Base-by-base conservation (phyloP, 2,797 vertebrate genomes). In the Eulemur coronatus region DNA sequence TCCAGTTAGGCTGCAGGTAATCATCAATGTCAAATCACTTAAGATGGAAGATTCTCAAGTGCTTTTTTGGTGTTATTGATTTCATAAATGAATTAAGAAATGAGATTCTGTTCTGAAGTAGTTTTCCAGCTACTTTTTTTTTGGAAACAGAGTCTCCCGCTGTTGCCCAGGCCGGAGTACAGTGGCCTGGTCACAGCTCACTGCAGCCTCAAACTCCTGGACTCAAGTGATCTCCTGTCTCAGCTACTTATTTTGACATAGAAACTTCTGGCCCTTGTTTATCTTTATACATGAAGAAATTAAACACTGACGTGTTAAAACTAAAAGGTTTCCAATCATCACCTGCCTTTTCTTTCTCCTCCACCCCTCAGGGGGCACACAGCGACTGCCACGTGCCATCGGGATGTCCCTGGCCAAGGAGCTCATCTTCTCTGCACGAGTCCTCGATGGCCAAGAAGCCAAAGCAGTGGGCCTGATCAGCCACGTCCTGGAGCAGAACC, bases 401-500 rank as follows among this genome's bases (percentile, higher is more conserved):
- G 99, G 99, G 14, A 98, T 99, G 86, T 99, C 99, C 70, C 93
- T 99, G 63, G 99, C 99, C 69, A 99, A 99, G 98, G 99, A 99
- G 94, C 99, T 99, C 12, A 99, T 99, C 97, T 99, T 99, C 95
- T 99, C 99, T 3, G 99, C 99, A 0, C 99, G 99, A 26, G 98
- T 98, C 85, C 97, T 99, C 30, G 99, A 99, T 69, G 99, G 99
- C 11, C 96, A 98, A 0, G 99, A 99, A 98, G 99, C 99, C 17
- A 98, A 98, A 95, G 98, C 98, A 2, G 97, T 99, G 84, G 99
- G 99, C 41, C 98, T 99, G 55, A 99, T 99, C 91, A 99, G 98
- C 97, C 99, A 99, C 1, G 99, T 99, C 0, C 99, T 99, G 81
- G 99, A 99, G 94, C 99, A 99, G 98, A 99, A 99, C 88, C 93